Evolutionary conservation across 2,888 invertebrate genomes (phyloP).

Genomic region (Cantharis nigra): DNA sequence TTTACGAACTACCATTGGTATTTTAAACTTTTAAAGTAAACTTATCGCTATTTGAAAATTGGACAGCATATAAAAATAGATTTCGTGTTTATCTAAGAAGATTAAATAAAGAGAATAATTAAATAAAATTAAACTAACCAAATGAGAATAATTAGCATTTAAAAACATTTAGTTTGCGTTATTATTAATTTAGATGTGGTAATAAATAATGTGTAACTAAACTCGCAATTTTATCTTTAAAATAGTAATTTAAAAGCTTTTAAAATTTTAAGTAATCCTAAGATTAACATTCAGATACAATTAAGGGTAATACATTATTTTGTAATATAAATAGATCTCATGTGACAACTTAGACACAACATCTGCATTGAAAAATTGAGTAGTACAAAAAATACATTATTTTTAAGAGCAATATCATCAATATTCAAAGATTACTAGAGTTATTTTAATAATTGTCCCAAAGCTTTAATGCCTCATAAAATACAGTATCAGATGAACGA

Average conservation of each 20-base stretch:
- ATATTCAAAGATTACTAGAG: too few relatives aligned
- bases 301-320: neutral
- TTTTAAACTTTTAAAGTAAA: slow-evolving; percentile 9
- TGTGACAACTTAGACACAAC: neutral
- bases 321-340: neutral
- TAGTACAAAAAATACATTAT: neutral
- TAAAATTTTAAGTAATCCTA: neutral
- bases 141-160: neutral
- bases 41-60: neutral
- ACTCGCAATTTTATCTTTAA: neutral
- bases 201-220: neutral
- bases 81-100: neutral
- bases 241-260: neutral
- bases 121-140: neutral
- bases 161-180: neutral
- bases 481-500: too few relatives aligned
- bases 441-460: too few relatives aligned
- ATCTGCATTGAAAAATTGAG: neutral
- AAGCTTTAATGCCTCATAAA: too few relatives aligned
- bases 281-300: neutral
- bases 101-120: neutral
- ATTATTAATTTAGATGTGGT: neutral
- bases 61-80: neutral
- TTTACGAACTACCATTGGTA: slow-evolving; percentile 20
- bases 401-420: neutral